phyloP scores from a whole-genome alignment of 2,113 vertebrate species.

The Xyrauchen texanus region DNA sequence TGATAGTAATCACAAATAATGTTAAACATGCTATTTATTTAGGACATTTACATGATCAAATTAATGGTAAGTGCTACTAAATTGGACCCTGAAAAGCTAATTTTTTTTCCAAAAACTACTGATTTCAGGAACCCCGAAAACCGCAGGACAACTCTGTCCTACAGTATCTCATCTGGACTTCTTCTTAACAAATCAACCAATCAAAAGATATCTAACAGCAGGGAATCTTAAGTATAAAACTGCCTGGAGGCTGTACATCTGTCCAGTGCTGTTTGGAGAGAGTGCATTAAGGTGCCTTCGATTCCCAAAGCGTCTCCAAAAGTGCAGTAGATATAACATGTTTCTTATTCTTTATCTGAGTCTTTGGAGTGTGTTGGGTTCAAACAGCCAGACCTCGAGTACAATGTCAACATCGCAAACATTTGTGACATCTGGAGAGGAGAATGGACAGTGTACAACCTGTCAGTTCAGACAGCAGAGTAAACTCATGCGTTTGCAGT shows the following conservation, averaged over 20 bases:
- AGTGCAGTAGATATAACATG: conserved; percentile 67
- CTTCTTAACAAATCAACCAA: conserved; percentile 73
- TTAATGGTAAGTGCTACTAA: neutral
- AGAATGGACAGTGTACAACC: conserved; percentile 85
- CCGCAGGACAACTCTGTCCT: too few species aligned
- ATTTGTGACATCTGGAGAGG: conserved; percentile 70
- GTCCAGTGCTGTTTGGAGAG: conserved; percentile 27
- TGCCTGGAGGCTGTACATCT: conserved; percentile 77
- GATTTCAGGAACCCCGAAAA: neutral
- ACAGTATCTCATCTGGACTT: neutral
- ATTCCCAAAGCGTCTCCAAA: conserved; percentile 6
- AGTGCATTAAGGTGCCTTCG: neutral
- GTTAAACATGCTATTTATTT: neutral
- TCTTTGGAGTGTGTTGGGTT: conserved; percentile 75
- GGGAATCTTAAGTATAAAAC: conserved; percentile 84
- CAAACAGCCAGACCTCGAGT: conserved; percentile 77
- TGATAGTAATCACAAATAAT: too few species aligned
- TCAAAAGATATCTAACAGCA: conserved; percentile 77
- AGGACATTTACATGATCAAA: neutral
- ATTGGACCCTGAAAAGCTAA: neutral
- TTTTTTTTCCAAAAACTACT: neutral
- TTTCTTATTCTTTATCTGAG: conserved; percentile 78
- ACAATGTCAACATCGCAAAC: conserved; percentile 60
- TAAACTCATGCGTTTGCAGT: conserved; percentile 92
- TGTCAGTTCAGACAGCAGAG: conserved; percentile 92